Base-by-base conservation (phyloP, 2,797 vertebrate genomes). In the Sebastes minor region DNA sequence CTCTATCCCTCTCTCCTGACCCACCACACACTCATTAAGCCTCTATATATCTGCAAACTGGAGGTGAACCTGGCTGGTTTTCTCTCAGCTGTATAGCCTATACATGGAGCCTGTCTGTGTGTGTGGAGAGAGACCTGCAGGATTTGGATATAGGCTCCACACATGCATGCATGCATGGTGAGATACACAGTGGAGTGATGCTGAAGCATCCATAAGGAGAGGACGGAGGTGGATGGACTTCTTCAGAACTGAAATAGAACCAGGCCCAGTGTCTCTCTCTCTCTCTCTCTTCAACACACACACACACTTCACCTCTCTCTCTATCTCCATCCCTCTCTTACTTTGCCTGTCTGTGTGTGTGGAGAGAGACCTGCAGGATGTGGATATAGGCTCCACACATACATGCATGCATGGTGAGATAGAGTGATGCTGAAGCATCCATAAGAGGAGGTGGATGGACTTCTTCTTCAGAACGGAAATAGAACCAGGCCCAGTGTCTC, bases 201-300 rank as follows among this genome's bases (percentile, higher is more conserved):
- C 71, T 83, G 77, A 53, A 71, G 68, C 55, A 74, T 79, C 80
- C 71, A 65, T 30, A 53, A 42, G 57, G 69, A 38, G 12, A 38
- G 35, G 35, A 38, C 12, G 79, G 78, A 76, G 75, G 74, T 77
- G 86, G 75, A 83, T 72, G 79, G 82, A 87, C 74, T 76, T 74
- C 72, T 87, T 82, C 72, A 83, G 79, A 87, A 81, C 57, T 23
- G 74, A 87, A 83, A 78, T 71, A 82, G 74, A 53, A 13, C 75
- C 78, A 74, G 80, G 85, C 78, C 52, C 52, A 55, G 52, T 25
- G 56, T 72, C 57, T 75, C 35, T 71, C 69, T 35, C 30, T 32
- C 32, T 35, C 12, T 38, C 35, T 35, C 12, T 42, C 35, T 42
- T 42, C 13, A 42, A 42, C 38, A 42, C 38, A 42, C 38, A 42